Percentiles rank a stretch among this genome's conserved stretches.
Evolutionary conservation across 2,888 invertebrate species (phyloP).

Genomic region (Sarcophaga subvicina): DNA sequence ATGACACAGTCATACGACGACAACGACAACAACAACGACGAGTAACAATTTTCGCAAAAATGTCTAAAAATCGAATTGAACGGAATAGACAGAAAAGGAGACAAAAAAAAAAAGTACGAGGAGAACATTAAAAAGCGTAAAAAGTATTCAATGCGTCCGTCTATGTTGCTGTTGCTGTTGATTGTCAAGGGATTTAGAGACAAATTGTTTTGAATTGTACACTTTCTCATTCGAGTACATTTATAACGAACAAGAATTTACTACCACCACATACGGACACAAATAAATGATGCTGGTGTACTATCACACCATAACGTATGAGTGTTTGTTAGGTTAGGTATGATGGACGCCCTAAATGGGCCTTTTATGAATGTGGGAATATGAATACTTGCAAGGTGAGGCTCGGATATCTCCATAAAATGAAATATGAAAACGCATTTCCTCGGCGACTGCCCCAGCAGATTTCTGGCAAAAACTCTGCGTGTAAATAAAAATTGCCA

Average conservation of each 20-base stretch:
- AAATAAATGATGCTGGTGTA: background rate
- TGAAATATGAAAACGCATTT: too few species aligned
- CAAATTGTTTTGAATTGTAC: conserved; percentile 58
- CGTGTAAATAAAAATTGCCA: too few species aligned
- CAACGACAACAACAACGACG: background rate
- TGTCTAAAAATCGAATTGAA: background rate
- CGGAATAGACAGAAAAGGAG: too few species aligned
- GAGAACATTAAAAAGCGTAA: background rate
- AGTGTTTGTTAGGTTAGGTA: background rate
- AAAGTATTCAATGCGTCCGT: conserved; percentile 28
- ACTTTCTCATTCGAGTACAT: conserved; percentile 45
- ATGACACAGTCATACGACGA: background rate
- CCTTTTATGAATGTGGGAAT: background rate
- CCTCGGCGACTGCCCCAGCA: too few species aligned
- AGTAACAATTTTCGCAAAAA: background rate
- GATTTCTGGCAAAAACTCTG: too few species aligned
- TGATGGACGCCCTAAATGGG: background rate
- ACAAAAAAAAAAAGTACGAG: conserved; percentile 12
- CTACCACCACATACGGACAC: background rate
- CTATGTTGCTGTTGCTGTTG: conserved; percentile 52
- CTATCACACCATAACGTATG: background rate
- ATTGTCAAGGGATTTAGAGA: conserved; percentile 55
- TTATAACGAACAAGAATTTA: background rate
- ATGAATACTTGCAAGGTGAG: too few species aligned
- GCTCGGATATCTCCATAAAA: too few species aligned